Evolutionary conservation across 2,113 vertebrate species (phyloP), one percentile per base, ranked within the genome.

Genomic region (Apteryx mantelli): DNA sequence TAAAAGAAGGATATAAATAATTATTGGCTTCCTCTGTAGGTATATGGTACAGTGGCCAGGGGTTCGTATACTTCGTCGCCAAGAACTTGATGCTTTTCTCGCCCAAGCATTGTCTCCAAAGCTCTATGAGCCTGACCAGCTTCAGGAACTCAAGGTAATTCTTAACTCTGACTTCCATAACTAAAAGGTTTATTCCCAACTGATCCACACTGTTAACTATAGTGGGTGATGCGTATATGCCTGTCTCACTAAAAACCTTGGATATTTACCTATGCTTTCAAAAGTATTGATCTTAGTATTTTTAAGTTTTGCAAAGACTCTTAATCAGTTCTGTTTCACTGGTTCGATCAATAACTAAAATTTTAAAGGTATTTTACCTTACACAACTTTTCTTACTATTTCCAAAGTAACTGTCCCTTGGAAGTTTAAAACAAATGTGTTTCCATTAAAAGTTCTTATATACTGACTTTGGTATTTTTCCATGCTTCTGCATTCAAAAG

Each of bases 1-100:
- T 20, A 5, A 30, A 38, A 22, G 55, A 19, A 55, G 13, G 6
- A 69, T 15, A n/a, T 92, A 78, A 66, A 4, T 52, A 28, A 32
- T 24, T 22, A 1, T 2, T 15, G 64, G 4, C 55, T 82, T 80
- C 48, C 50, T 36, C 48, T 64, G 73, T 89, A 99, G 99, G 98
- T 99, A 99, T 97, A 99, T 99, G 99, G 99, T 99, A 97, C 99
- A 99, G 97, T 99, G 99, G 99, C 99, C 99, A 3, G 99, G 99
- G 97, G 98, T 99, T 97, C 98, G 99, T 97, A 99, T 99, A 94
- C 99, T 99, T 97, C 99, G 99, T 97, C 99, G 99, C 97, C 99
- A 99, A 96, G 99, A 99, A 97, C 99, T 99, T 53, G 99, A 99
- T 94, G 99, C 99, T 97, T 99, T 99, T 98, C 98, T 99, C 98